Conservation (phyloP, 2,888 invertebrate genomes). For the Lymantria dispar region DNA sequence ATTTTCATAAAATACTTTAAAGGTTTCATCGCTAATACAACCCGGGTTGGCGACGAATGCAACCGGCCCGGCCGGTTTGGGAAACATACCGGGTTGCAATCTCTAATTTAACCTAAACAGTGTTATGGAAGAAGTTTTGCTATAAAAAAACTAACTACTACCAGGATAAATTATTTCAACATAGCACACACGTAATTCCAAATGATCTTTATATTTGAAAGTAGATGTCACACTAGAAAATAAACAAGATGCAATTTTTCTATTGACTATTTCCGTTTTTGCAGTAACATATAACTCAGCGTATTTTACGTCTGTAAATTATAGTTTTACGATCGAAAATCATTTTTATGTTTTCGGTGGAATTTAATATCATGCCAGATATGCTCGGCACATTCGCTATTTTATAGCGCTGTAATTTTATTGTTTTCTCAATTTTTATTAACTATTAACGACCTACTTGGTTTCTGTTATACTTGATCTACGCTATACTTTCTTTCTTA, state of each 20-base stretch:
- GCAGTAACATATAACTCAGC: slow-evolving; percentile 74
- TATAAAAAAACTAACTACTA: too few species aligned
- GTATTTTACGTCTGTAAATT: slow-evolving; percentile 83
- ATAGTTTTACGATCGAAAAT: slow-evolving; percentile 83
- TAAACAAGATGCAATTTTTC: slow-evolving; percentile 38
- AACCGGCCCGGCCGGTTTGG: too few species aligned
- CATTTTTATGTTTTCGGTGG: slow-evolving; percentile 81
- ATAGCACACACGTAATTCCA: too few species aligned
- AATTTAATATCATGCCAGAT: slow-evolving; percentile 81
- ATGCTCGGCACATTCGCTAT: slow-evolving; percentile 77
- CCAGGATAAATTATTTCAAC: too few species aligned
- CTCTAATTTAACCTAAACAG: too few species aligned
- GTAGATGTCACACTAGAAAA: slow-evolving; percentile 2
- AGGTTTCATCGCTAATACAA: too few species aligned
- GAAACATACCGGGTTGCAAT: too few species aligned
- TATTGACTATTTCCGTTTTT: slow-evolving; percentile 46
- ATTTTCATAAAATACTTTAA: too few species aligned
- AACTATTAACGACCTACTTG: slow-evolving; percentile 78
- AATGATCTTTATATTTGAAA: neutral
- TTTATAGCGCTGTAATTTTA: slow-evolving; percentile 82
- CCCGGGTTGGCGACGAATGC: too few species aligned
- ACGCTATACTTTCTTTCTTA: slow-evolving; percentile 39
- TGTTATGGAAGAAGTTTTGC: too few species aligned
- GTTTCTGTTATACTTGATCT: slow-evolving; percentile 54
- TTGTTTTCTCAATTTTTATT: slow-evolving; percentile 82